These are phyloP conservation scores for Rhegmatorhina hoffmannsi DNA, from an alignment of 2,113 vertebrate species.

Conservation along the genomic window DNA sequence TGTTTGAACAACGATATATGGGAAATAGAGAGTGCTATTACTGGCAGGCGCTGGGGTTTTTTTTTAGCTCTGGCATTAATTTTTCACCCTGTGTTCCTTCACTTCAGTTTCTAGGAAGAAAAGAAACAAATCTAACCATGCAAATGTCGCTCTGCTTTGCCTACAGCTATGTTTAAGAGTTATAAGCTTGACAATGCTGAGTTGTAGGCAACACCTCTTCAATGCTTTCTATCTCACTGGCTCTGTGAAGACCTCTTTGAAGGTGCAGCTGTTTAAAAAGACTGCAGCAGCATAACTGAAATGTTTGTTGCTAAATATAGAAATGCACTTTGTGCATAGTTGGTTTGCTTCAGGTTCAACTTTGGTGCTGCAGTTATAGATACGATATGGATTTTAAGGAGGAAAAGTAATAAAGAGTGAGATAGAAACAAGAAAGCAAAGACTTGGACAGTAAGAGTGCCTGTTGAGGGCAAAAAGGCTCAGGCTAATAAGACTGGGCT, in stretches of 20 bases:
- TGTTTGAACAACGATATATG: background rate
- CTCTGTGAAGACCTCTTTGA: conserved; percentile 32
- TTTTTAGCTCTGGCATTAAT: conserved; percentile 46
- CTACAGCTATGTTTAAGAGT: background rate
- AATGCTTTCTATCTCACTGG: conserved; percentile 27
- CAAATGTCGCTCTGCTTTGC: conserved; percentile 22
- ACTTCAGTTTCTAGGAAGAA: conserved; percentile 30
- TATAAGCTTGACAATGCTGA: background rate
- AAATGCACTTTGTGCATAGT: background rate
- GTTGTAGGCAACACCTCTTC: background rate
- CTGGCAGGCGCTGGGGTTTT: background rate
- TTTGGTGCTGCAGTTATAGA: conserved; percentile 3
- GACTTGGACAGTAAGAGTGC: background rate
- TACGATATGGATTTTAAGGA: background rate
- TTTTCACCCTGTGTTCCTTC: conserved; percentile 39
- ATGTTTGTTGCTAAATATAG: conserved; percentile 35
- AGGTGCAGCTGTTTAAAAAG: conserved; percentile 29
- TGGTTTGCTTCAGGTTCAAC: conserved; percentile 8
- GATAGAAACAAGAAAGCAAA: background rate
- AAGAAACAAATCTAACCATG: conserved; percentile 23
- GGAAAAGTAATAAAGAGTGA: background rate
- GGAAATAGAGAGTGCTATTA: background rate
- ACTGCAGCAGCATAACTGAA: background rate
- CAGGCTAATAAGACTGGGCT: background rate
- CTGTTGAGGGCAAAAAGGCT: background rate